phyloP scores from a whole-genome alignment of 2,888 invertebrate genomes.

The Operophtera brumata region DNA sequence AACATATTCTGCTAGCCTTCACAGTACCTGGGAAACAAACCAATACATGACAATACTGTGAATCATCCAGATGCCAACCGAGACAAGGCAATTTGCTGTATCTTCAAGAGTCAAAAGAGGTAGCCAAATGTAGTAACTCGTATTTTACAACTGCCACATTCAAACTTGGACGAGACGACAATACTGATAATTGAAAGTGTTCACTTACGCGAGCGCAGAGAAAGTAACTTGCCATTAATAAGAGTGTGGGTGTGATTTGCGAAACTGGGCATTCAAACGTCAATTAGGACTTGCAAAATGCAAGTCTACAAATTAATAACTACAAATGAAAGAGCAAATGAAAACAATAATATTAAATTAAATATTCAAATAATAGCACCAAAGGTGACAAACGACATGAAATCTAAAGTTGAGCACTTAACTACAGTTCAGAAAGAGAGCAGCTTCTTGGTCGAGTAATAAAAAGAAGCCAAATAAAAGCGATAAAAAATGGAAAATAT shows the following conservation, averaged over 20 bases:
- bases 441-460: not conserved
- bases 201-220: constrained; percentile 47
- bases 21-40: too few species aligned
- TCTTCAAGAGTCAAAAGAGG: too few species aligned
- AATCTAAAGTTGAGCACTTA: not conserved
- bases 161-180: not conserved
- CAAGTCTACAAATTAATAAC: constrained; percentile 30
- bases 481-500: too few species aligned
- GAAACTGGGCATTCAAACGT: constrained; percentile 54
- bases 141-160: constrained; percentile 25
- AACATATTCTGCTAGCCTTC: too few species aligned
- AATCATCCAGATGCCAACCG: too few species aligned
- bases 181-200: constrained; percentile 36
- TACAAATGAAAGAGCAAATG: constrained; percentile 4
- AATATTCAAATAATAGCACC: constrained; percentile 4
- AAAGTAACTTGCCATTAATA: constrained; percentile 62
- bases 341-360: constrained; percentile 7
- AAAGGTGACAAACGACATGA: not conserved
- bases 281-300: constrained; percentile 43
- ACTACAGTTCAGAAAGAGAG: not conserved
- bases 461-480: too few species aligned
- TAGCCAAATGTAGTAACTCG: not conserved
- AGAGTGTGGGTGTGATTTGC: constrained; percentile 53
- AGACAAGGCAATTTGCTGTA: too few species aligned
- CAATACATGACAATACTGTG: too few species aligned